Conservation (phyloP, 2,888 invertebrate genomes). For the Mylabris sibirica region DNA sequence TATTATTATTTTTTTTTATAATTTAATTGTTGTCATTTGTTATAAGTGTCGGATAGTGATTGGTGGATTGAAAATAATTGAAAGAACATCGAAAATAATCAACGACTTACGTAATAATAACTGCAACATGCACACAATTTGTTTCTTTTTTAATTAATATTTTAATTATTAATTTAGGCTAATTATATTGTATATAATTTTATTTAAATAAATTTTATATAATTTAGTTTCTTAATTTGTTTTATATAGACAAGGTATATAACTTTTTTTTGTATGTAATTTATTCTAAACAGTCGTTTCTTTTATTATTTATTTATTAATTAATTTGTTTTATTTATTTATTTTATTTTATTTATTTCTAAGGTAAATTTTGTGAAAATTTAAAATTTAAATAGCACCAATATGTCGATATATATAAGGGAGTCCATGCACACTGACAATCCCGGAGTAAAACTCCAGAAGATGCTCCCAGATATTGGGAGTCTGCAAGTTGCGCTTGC, state of each 20-base stretch:
- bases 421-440: conserved; percentile 45
- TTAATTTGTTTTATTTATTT: conserved; percentile 24
- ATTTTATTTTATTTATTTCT: conserved; percentile 25
- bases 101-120: conserved; percentile 35
- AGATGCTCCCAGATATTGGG: conserved; percentile 51
- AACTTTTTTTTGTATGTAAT: not conserved
- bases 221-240: conserved; percentile 18
- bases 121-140: conserved; percentile 24
- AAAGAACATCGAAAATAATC: conserved; percentile 30
- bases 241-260: conserved; percentile 5
- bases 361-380: conserved; percentile 28
- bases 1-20: conserved; percentile 9
- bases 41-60: not conserved
- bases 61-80: conserved; percentile 21
- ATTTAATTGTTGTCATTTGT: not conserved
- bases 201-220: conserved; percentile 17
- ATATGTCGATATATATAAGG: conserved; percentile 51
- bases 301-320: conserved; percentile 23
- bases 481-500: conserved; percentile 53
- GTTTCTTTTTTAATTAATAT: not conserved
- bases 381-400: conserved; percentile 52
- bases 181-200: not conserved
- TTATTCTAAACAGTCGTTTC: conserved; percentile 10
- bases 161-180: conserved; percentile 20
- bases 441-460: conserved; percentile 53